These are phyloP conservation scores for Trissolcus brochymenae DNA, from an alignment of 2,888 invertebrate species.

Conservation along the genomic window DNA sequence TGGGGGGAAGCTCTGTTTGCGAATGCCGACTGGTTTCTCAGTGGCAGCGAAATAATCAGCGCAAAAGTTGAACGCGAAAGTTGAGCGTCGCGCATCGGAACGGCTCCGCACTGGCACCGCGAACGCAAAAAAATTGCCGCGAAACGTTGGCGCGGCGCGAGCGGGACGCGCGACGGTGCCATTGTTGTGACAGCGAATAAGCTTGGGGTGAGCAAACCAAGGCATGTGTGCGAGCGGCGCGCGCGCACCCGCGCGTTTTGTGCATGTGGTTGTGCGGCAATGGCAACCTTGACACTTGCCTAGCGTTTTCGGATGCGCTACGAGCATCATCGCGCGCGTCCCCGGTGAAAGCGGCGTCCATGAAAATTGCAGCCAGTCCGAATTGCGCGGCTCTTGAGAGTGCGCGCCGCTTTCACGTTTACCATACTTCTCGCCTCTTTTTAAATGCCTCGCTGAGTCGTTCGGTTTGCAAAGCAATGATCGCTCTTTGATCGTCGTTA, in stretches of 20 bases:
- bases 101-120: slow-evolving; percentile 8
- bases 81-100: slow-evolving; percentile 12
- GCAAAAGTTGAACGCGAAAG: slow-evolving; percentile 43
- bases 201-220: slow-evolving; percentile 44
- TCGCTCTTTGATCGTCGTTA: too few species aligned
- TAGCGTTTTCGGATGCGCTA: slow-evolving; percentile 64
- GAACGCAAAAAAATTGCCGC: slow-evolving; percentile 15
- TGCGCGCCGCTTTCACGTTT: slow-evolving; percentile 43
- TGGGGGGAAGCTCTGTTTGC: slow-evolving; percentile 62
- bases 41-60: slow-evolving; percentile 60
- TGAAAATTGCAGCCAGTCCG: slow-evolving; percentile 35
- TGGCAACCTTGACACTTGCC: slow-evolving; percentile 74
- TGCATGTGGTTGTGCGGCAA: slow-evolving; percentile 61
- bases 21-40: slow-evolving; percentile 66
- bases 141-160: slow-evolving; percentile 14
- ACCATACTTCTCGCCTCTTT: slow-evolving; percentile 5
- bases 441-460: too few species aligned
- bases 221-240: not conserved
- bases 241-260: slow-evolving; percentile 12
- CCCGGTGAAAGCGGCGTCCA: slow-evolving; percentile 57
- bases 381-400: not conserved
- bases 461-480: too few species aligned
- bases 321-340: slow-evolving; percentile 39
- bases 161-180: slow-evolving; percentile 59
- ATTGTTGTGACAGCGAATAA: slow-evolving; percentile 69